Evolutionary conservation across 2,888 invertebrate species (phyloP), one percentile per base, ranked within the genome.

Genomic region (Cryptosula pallasiana): DNA sequence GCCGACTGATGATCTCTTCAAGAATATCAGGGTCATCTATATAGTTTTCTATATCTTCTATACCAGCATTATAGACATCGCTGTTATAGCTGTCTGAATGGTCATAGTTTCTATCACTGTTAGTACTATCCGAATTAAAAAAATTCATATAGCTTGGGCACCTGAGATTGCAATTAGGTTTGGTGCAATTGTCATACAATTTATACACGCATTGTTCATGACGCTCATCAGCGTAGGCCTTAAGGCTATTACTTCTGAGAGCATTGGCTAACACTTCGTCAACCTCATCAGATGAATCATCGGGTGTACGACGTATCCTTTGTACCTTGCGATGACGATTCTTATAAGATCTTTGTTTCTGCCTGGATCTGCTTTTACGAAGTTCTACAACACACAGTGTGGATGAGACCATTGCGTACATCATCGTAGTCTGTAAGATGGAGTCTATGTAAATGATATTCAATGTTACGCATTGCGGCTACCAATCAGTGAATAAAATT

Each of bases 241-340:
- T 25, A 5, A 63, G 29, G n/a, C 32, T 63, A n/a, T 63, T 63
- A 34, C 63, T 63, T 27, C 27, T 27, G 5, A 63, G n/a, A 13
- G 63, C 63, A 63, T 63, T 63, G 29, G 63, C 63, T 63, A 63
- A n/a, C 3, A 63, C 2, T n/a, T 63, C 32, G 3, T 63, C 32
- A 9, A 32, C 63, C 32, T 63, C 63, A 5, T 27, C 63, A 3
- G 13, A 27, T 2, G 32, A 32, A 20, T 16, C 23, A 5, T 55
- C 55, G 25, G 55, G 5, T 3, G 16, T 25, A 5, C 63, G 27
- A 2, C 63, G 27, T n/a, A 63, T 25, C 32, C 63, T 25, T 32
- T 32, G 32, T 2, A 27, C 13, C 32, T 34, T 27, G 16, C 63
- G 25, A 32, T 63, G 20, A 27, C 45, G 45, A 45, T 63, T 63